These are phyloP conservation scores for Tetraodon nigroviridis DNA, from an alignment of 2,113 vertebrate genomes.

Conservation along the genomic window DNA sequence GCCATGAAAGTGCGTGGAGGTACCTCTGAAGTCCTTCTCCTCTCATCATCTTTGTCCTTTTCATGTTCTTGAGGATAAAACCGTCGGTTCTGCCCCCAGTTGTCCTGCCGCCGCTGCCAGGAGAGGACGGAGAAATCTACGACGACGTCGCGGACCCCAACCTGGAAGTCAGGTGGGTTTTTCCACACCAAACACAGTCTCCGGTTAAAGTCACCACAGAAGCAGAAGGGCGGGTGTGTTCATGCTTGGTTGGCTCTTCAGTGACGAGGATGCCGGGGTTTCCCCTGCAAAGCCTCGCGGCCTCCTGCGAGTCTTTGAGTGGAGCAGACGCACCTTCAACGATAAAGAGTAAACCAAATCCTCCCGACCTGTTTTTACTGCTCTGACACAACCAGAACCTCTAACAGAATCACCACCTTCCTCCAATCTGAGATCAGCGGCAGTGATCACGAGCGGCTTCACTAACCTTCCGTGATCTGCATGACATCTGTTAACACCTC, in stretches of 20 bases:
- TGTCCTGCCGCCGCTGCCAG: conserved; percentile 72
- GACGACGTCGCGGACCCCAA: conserved; percentile 81
- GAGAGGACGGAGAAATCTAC: conserved; percentile 81
- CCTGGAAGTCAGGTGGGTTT: conserved; percentile 69
- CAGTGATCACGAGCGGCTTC: background rate
- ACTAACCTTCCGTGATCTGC: background rate
- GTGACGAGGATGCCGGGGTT: conserved; percentile 74
- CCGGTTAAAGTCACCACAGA: background rate
- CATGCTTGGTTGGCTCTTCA: conserved; percentile 51
- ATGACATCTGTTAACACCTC: background rate
- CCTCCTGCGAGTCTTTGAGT: conserved; percentile 84
- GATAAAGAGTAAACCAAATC: conserved; percentile 78
- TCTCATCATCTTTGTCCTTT: no score
- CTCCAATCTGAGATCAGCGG: conserved; percentile 13
- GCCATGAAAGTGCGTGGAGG: conserved; percentile 68
- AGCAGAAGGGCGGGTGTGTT: conserved; percentile 23
- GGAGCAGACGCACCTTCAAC: conserved; percentile 80
- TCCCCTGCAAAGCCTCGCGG: conserved; percentile 71
- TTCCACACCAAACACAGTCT: background rate
- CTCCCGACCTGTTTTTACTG: conserved; percentile 53
- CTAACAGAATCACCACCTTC: conserved; percentile 6
- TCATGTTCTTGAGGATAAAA: background rate
- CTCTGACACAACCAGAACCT: no score
- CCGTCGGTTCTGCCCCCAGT: conserved; percentile 58
- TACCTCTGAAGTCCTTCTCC: conserved; percentile 51